phyloP scores from a whole-genome alignment of 2,113 vertebrate species.

The Etia nguti region DNA sequence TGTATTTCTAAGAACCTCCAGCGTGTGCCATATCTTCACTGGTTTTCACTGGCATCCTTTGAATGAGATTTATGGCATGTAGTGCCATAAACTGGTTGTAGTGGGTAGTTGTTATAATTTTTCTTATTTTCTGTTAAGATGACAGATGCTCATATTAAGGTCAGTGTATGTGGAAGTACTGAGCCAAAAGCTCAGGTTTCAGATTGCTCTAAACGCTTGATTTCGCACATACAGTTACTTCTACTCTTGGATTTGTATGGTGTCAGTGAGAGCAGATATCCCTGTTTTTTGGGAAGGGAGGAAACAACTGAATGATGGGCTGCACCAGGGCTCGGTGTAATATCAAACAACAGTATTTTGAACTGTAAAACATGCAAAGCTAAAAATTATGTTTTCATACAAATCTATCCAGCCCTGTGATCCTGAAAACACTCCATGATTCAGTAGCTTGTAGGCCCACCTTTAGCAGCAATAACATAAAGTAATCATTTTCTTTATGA shows the following conservation, averaged over 20 bases:
- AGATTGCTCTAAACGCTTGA: not conserved
- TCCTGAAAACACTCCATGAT: not conserved
- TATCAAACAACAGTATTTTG: not conserved
- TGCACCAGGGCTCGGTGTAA: not conserved
- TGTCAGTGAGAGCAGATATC: not conserved
- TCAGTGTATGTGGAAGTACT: not conserved
- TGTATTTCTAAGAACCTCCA: not conserved
- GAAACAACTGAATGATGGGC: not conserved
- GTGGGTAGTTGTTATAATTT: not conserved
- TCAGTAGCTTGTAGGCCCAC: not conserved
- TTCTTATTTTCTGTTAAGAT: not conserved
- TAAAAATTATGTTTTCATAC: not conserved
- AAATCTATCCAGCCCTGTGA: not conserved
- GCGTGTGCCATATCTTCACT: not conserved
- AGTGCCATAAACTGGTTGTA: not conserved
- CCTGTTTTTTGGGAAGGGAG: not conserved
- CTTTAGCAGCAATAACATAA: not conserved
- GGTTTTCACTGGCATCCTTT: not conserved
- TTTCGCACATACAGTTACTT: rapidly evolving
- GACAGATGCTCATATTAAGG: not conserved
- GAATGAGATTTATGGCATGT: not conserved
- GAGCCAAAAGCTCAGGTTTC: not conserved
- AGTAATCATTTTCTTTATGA: not conserved
- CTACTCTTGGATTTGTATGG: not conserved
- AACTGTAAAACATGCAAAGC: not conserved